phyloP scores from a whole-genome alignment of 2,113 vertebrate genomes.

The Panthera tigris region DNA sequence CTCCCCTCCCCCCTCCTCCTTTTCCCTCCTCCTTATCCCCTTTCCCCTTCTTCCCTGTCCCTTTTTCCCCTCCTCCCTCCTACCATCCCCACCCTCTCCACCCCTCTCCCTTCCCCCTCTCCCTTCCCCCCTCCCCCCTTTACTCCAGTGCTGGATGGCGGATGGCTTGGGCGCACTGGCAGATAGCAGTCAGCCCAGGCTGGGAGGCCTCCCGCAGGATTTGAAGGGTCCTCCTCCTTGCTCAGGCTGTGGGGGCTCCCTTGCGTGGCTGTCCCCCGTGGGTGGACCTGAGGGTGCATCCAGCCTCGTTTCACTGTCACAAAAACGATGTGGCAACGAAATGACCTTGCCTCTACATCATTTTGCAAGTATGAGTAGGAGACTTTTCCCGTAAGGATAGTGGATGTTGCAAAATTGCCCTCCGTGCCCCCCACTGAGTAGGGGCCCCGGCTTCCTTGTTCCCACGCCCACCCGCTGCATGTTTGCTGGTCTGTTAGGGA shows the following conservation, averaged over 20 bases:
- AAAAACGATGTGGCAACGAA: rapidly evolving
- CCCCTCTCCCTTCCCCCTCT: too few species aligned
- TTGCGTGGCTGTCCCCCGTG: neutral
- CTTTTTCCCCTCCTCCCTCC: rapidly evolving
- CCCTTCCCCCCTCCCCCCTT: rapidly evolving
- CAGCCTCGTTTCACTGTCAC: too few species aligned
- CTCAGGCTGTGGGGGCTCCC: too few species aligned
- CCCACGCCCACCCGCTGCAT: rapidly evolving
- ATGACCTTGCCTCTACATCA: rapidly evolving
- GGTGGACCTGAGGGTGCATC: too few species aligned
- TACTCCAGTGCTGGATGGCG: rapidly evolving
- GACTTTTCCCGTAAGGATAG: rapidly evolving
- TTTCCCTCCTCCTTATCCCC: too few species aligned
- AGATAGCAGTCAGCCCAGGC: rapidly evolving
- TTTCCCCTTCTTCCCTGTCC: neutral
- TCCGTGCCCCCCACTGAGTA: rapidly evolving
- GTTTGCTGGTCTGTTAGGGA: rapidly evolving
- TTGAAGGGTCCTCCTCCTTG: neutral
- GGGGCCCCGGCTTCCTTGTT: neutral
- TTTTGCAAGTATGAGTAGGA: neutral
- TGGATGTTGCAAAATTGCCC: too few species aligned
- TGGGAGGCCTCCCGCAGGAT: too few species aligned
- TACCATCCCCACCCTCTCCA: rapidly evolving
- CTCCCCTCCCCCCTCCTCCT: too few species aligned
- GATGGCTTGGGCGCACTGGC: neutral